Base-by-base conservation (phyloP, 2,797 vertebrate species). In the Siniperca obscura region DNA sequence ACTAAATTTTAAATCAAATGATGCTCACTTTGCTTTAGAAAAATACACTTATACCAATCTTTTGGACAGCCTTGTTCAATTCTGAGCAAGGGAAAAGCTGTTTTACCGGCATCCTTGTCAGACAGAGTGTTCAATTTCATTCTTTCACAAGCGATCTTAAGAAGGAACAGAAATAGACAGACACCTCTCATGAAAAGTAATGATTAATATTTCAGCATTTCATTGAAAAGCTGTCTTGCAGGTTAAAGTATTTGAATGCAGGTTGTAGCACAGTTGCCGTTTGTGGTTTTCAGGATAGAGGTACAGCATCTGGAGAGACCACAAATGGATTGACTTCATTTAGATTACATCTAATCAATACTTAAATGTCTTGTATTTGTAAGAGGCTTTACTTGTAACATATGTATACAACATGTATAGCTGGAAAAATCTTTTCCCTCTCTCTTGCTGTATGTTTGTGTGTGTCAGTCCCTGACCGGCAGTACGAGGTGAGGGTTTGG, bases 401-500 rank as follows among this genome's bases (percentile, higher is more conserved):
- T 62, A 22, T 59, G 36, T 46, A 27, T 21, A 46, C 46, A 38
- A 2, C 7, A 72, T 40, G 14, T 38, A 50, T 64, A 2, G 27
- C 17, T 66, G 13, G 13, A 7, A 74, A 40, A 22, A 44, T 55
- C 5, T 57, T 8, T 53, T 22, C 7, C 19, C 11, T 64, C 34
- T 56, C 8, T 36, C 2, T 69, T 30, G 87, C 27, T 74, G 4
- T 81, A 12, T 70, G 30, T 66, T 46, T 68, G 38, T 64, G 50
- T 82, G 0, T 36, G 14, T 52, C 90, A 99, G 98, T 92, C 86
- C 95, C 97, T 75, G 98, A 97, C 88, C 95, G 85, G 4, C 96
- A 98, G 62, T 99, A 99, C 0, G 97, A 99, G 89, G 97, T 99
- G 85, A 98, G 96, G 90, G 94, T 99, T 27, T 97, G 98, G 95